These are phyloP conservation scores for Bombyx mori DNA, from an alignment of 1,140 invertebrate genomes.

Conservation along the genomic window ASM3026992v2 NC_085130.1:711501-712000, in stretches of 20 bases:
- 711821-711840: conserved; percentile 57
- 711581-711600: too few species aligned
- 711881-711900: conserved; percentile 54
- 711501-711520: too few species aligned
- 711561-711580: too few species aligned
- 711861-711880: neutral
- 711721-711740: conserved; percentile 84
- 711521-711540: too few species aligned
- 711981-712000: conserved; percentile 91
- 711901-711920: conserved; percentile 93
- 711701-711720: conserved; percentile 69
- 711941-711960: conserved; percentile 93
- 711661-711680: too few species aligned
- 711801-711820: conserved; percentile 92
- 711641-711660: too few species aligned
- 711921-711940: conserved; percentile 94
- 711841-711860: neutral
- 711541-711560: too few species aligned
- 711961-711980: conserved; percentile 91
- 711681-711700: conserved; percentile 18
- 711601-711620: too few species aligned
- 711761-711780: conserved; percentile 89
- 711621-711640: too few species aligned
- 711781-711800: conserved; percentile 85
- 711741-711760: conserved; percentile 76